phyloP scores from a whole-genome alignment of 1,140 invertebrate species.

The Drosophila yakuba region DNA sequence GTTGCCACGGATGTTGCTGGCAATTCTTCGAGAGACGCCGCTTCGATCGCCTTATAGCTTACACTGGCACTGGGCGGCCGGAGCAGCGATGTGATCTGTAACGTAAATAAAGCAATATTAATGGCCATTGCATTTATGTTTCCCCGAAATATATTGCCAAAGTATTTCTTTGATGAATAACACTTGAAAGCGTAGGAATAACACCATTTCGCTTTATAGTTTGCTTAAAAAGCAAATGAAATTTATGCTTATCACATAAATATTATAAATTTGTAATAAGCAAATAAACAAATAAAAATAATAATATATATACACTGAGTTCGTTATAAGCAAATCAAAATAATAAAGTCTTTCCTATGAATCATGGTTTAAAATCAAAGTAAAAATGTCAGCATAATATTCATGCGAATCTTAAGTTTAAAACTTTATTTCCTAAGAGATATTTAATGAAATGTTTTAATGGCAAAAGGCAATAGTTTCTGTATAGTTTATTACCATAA shows the following conservation, averaged over 20 bases:
- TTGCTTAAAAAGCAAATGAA: neutral
- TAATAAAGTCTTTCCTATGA: neutral
- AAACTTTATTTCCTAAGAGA: neutral
- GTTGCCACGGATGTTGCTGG: constrained; percentile 16
- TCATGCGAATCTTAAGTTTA: too few species aligned
- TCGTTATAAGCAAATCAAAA: too few species aligned
- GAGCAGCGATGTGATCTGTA: constrained; percentile 76
- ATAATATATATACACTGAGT: too few species aligned
- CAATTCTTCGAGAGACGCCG: constrained; percentile 42
- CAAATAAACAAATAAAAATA: neutral
- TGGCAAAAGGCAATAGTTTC: too few species aligned
- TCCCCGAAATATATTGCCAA: neutral
- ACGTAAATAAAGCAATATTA: constrained; percentile 15
- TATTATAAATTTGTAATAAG: neutral
- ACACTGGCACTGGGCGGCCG: constrained; percentile 66
- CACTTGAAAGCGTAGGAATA: neutral
- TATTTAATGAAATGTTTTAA: neutral
- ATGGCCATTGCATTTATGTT: neutral
- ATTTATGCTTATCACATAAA: neutral
- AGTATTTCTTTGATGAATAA: neutral
- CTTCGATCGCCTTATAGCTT: constrained; percentile 66
- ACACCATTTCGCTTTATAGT: neutral
- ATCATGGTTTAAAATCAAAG: too few species aligned
- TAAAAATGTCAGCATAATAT: too few species aligned
- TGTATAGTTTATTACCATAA: too few species aligned